Percentiles rank a stretch among this genome's conserved stretches.
These are phyloP conservation scores for Asobara japonica DNA, from an alignment of 1,140 invertebrate species.

Conservation along the genomic window DNA sequence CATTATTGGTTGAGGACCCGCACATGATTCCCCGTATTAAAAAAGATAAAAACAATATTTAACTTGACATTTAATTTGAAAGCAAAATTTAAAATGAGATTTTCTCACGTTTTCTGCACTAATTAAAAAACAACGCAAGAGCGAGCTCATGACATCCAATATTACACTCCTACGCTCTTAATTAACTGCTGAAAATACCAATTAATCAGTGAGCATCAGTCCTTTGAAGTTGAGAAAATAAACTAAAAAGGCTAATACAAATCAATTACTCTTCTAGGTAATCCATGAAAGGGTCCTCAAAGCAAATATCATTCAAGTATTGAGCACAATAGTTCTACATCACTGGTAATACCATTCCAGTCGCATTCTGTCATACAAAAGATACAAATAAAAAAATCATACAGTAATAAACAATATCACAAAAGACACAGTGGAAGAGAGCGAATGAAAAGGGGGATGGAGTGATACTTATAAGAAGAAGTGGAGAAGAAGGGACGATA, in stretches of 20 bases:
- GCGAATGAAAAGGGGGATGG: slow-evolving; percentile 8
- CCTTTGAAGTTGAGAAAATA: not conserved
- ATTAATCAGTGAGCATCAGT: not conserved
- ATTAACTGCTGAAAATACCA: not conserved
- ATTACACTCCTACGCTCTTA: not conserved
- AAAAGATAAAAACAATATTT: not conserved
- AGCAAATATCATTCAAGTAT: not conserved
- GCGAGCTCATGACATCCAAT: not conserved
- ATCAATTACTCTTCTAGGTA: not conserved
- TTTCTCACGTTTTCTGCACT: not conserved
- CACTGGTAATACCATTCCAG: not conserved
- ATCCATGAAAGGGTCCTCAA: not conserved
- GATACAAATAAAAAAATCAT: not conserved
- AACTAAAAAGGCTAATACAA: not conserved
- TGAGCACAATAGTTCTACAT: not conserved
- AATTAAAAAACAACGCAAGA: not conserved
- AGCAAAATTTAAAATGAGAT: not conserved
- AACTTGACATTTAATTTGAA: not conserved
- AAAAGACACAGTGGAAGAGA: slow-evolving; percentile 12
- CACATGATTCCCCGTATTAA: not conserved
- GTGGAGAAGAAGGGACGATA: slow-evolving; percentile 17
- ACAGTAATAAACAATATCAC: slow-evolving; percentile 14
- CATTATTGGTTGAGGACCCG: slow-evolving; percentile 7
- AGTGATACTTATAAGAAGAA: not conserved
- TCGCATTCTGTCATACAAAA: not conserved